Conservation (phyloP, 2,113 vertebrate species). For the Phaethornis superciliosus region DNA sequence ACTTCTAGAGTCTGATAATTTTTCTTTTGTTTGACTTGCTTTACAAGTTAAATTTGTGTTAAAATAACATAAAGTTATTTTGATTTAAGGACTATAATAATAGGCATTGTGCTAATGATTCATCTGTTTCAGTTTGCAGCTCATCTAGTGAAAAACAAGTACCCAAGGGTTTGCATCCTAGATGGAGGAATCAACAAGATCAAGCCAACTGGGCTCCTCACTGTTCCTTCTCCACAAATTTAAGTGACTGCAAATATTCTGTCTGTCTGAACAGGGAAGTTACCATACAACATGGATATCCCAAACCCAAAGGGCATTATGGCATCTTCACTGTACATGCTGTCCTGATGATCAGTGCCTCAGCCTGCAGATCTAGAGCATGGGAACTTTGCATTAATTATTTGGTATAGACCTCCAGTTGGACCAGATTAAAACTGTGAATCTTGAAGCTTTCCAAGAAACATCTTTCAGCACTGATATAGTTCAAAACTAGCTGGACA, state of each 20-base stretch:
- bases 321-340: not conserved
- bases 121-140: slow-evolving; percentile 85
- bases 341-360: not conserved
- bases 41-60: no score
- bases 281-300: not conserved
- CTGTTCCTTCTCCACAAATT: slow-evolving; percentile 95
- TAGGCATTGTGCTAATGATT: not conserved
- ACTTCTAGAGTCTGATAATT: not conserved
- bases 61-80: not conserved
- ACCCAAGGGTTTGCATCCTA: slow-evolving; percentile 90
- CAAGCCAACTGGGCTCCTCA: slow-evolving; percentile 94
- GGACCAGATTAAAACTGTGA: slow-evolving; percentile 18
- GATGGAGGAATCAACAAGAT: slow-evolving; percentile 98
- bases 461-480: not conserved
- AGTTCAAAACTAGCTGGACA: not conserved
- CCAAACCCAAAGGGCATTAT: not conserved
- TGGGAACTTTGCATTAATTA: not conserved
- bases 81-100: not conserved
- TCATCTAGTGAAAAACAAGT: slow-evolving; percentile 91
- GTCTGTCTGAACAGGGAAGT: not conserved
- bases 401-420: not conserved
- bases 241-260: slow-evolving; percentile 63
- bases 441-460: slow-evolving; percentile 32
- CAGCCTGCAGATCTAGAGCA: not conserved
- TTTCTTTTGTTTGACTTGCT: not conserved